Evolutionary conservation across 1,140 invertebrate genomes (phyloP).

Genomic region (Amphibalanus amphitrite): DNA sequence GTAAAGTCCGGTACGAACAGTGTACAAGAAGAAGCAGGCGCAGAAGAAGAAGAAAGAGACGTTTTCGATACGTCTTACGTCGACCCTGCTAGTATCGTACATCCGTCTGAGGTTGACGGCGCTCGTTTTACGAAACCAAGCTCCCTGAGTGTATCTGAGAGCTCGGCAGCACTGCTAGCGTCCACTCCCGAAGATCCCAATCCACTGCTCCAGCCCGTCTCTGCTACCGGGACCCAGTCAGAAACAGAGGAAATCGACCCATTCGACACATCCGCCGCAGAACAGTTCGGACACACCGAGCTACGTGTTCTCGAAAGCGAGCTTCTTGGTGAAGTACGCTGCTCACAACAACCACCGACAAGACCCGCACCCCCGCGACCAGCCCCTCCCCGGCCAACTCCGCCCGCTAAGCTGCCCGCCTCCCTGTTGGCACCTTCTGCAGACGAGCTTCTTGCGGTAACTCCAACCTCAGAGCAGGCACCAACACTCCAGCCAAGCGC

Average conservation of each 20-base stretch:
- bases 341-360: neutral
- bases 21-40: neutral
- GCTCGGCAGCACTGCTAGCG: neutral
- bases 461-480: neutral
- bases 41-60: neutral
- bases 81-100: neutral
- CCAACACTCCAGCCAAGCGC: neutral
- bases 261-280: conserved; percentile 62
- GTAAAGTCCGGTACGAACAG: neutral
- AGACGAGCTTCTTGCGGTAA: neutral
- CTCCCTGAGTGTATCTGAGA: neutral
- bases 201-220: neutral
- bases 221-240: neutral
- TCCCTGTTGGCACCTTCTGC: neutral
- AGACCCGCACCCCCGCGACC: neutral
- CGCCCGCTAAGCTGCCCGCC: too few species aligned
- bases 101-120: conserved; percentile 1
- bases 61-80: conserved; percentile 5
- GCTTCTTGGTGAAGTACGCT: neutral
- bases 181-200: neutral
- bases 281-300: conserved; percentile 48
- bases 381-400: too few species aligned
- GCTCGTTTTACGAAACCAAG: conserved; percentile 1
- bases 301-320: conserved; percentile 52
- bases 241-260: conserved; percentile 43